These are phyloP conservation scores for Drosophila subsilvestris DNA, from an alignment of 2,888 invertebrate species.

Conservation along the genomic window DNA sequence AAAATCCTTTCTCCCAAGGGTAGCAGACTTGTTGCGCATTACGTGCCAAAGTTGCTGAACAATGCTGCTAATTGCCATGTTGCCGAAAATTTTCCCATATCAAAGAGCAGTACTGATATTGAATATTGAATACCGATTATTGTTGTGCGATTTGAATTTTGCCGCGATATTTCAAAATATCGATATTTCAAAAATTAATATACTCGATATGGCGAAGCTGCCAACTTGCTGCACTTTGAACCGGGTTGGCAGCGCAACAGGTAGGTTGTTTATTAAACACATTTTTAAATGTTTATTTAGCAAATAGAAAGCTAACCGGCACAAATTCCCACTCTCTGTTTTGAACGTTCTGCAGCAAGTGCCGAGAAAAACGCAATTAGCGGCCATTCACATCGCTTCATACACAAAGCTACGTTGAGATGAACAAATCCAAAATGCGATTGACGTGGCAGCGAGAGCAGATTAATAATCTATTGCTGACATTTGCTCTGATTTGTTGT, in stretches of 20 bases:
- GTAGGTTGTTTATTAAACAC: conserved; percentile 50
- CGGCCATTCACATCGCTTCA: conserved; percentile 3
- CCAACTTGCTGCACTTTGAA: conserved; percentile 4
- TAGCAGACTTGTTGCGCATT: too few relatives aligned
- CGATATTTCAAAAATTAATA: not conserved
- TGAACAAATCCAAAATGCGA: conserved; percentile 64
- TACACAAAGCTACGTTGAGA: conserved; percentile 4
- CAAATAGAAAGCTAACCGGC: conserved; percentile 39
- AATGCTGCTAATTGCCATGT: too few relatives aligned
- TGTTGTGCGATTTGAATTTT: too few relatives aligned
- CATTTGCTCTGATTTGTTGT: conserved; percentile 52
- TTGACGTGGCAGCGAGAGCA: conserved; percentile 82
- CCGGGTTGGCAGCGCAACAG: conserved; percentile 47
- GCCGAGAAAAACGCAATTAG: conserved; percentile 5
- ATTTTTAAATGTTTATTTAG: conserved; percentile 25
- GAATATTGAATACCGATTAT: too few relatives aligned
- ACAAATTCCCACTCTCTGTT: not conserved
- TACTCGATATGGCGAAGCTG: not conserved
- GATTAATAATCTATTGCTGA: conserved; percentile 53
- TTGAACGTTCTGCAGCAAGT: conserved; percentile 2
- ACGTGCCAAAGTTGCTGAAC: too few relatives aligned
- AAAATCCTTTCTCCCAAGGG: too few relatives aligned
- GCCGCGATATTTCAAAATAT: not conserved
- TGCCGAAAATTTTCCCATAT: too few relatives aligned
- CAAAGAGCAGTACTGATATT: too few relatives aligned